Evolutionary conservation across 2,888 invertebrate species (phyloP).

Genomic region (Athripsodes cinereus): DNA sequence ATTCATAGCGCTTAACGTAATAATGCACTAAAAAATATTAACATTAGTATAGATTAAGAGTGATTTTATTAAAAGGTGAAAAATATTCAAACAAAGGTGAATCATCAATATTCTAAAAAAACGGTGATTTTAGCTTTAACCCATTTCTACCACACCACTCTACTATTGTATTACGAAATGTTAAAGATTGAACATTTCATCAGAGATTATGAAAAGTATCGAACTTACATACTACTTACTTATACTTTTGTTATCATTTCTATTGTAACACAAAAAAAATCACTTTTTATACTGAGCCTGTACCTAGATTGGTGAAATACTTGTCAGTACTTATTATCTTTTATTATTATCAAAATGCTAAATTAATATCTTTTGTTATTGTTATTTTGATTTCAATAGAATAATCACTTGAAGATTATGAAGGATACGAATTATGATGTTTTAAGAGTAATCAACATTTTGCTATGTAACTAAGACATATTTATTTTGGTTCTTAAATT

Average conservation of each 20-base stretch:
- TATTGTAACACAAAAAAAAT: neutral
- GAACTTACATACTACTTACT: neutral
- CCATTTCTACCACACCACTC: neutral
- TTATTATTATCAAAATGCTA: neutral
- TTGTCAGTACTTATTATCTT: neutral
- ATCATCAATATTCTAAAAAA: too few species aligned
- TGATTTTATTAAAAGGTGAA: too few species aligned
- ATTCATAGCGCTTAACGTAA: too few species aligned
- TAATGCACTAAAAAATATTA: too few species aligned
- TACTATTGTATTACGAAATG: neutral
- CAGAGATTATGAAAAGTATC: neutral
- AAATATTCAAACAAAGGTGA: too few species aligned
- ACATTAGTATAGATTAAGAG: too few species aligned
- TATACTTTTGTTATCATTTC: neutral
- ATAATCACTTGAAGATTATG: too few species aligned
- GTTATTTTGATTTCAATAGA: neutral
- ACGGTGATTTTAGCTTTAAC: too few species aligned
- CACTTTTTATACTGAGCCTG: neutral
- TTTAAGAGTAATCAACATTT: too few species aligned
- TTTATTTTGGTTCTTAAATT: too few species aligned
- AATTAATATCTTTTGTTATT: slow-evolving; percentile 1
- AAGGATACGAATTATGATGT: too few species aligned
- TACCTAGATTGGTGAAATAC: neutral
- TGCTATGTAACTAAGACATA: too few species aligned
- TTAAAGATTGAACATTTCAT: neutral